A percentile compares a stretch with the other conserved stretches of the same genome.
Conservation (phyloP, 2,113 vertebrate species). For the Malurus melanocephalus region DNA sequence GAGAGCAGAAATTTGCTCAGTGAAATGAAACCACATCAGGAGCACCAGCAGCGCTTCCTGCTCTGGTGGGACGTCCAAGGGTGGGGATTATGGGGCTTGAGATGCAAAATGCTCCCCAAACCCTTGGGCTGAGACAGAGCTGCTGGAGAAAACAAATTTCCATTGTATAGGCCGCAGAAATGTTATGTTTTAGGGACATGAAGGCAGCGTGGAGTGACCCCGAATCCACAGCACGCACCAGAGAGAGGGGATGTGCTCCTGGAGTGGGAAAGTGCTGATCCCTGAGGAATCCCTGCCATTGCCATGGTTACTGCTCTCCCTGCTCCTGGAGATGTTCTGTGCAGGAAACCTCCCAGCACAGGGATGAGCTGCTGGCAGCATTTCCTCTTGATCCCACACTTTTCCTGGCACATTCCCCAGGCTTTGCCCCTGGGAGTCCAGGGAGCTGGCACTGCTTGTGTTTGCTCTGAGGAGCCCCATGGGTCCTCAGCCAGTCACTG, state of each 20-base stretch:
- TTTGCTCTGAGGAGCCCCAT: not conserved
- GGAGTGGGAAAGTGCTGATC: not conserved
- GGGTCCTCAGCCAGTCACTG: too few species aligned
- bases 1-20: not conserved
- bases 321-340: not conserved
- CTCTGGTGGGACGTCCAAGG: not conserved
- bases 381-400: not conserved
- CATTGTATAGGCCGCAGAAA: not conserved
- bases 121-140: not conserved
- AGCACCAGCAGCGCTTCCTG: not conserved
- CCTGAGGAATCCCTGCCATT: not conserved
- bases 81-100: not conserved
- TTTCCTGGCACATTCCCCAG: not conserved
- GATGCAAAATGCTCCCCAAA: not conserved
- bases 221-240: not conserved
- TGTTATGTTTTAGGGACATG: not conserved
- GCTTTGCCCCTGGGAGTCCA: not conserved
- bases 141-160: not conserved
- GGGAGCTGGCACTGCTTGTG: not conserved
- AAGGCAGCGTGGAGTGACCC: not conserved
- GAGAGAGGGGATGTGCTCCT: not conserved
- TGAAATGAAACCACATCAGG: not conserved
- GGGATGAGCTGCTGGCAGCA: not conserved
- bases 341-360: not conserved
- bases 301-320: slow-evolving; percentile 17